Evolutionary conservation across 1,140 invertebrate genomes (phyloP).

Genomic region (Homarus americanus): DNA sequence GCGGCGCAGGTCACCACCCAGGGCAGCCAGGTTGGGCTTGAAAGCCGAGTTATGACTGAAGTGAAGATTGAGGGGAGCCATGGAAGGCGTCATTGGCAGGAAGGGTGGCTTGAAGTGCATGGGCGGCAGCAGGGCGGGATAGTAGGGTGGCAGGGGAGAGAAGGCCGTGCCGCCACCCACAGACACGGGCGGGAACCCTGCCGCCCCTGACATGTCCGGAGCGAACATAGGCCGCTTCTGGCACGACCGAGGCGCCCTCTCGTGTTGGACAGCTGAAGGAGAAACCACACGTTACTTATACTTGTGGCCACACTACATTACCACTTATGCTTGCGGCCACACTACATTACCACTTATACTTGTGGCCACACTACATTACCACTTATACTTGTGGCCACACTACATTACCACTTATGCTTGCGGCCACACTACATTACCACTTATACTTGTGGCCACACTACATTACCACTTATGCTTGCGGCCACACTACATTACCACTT

Average conservation of each 20-base stretch:
- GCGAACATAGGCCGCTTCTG: conserved; percentile 76
- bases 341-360: no score
- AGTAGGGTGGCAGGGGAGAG: conserved; percentile 75
- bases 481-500: no score
- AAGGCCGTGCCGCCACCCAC: conserved; percentile 72
- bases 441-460: no score
- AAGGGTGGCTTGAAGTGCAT: conserved; percentile 74
- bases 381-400: no score
- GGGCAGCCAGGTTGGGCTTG: conserved; percentile 75
- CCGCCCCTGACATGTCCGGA: conserved; percentile 71
- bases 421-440: no score
- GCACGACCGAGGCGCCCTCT: conserved; percentile 86
- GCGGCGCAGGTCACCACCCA: conserved; percentile 67
- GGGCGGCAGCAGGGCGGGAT: conserved; percentile 76
- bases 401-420: no score
- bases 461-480: no score
- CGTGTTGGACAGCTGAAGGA: conserved; percentile 90
- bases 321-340: no score
- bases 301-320: no score
- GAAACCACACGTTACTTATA: background rate
- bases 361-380: no score
- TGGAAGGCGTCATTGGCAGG: conserved; percentile 73
- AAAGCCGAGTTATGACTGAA: conserved; percentile 75
- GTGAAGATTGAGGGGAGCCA: conserved; percentile 73
- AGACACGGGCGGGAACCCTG: conserved; percentile 65